Conservation (phyloP, 2,888 invertebrate species). For the Sacculina carcini region DNA sequence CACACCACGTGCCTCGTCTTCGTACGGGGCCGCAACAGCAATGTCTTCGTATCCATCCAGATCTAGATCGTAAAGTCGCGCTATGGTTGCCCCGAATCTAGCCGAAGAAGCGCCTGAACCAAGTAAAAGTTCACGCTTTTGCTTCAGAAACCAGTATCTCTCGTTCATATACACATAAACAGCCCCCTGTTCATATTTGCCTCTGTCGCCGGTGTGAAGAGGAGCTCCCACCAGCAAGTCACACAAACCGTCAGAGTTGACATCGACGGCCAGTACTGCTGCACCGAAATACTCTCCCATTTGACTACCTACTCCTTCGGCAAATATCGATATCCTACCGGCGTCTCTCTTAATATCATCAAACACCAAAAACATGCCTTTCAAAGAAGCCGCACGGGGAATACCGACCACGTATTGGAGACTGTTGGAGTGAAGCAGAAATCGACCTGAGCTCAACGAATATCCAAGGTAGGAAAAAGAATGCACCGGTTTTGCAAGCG, state of each 20-base stretch:
- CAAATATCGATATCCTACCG: too few species aligned
- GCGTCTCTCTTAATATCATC: too few species aligned
- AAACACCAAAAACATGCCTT: slow-evolving; percentile 9
- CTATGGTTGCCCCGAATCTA: slow-evolving; percentile 24
- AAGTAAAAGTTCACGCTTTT: slow-evolving; percentile 4
- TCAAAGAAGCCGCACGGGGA: slow-evolving; percentile 3
- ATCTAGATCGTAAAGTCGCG: slow-evolving; percentile 25
- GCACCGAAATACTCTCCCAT: slow-evolving; percentile 39
- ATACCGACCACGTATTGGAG: slow-evolving; percentile 11
- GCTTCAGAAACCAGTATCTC: slow-evolving; percentile 9
- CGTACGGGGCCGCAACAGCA: slow-evolving; percentile 36
- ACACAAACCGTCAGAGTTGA: slow-evolving; percentile 32
- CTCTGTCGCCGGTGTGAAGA: slow-evolving; percentile 14
- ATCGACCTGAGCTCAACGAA: slow-evolving; percentile 15
- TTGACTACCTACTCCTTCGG: slow-evolving; percentile 23
- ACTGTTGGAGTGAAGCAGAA: slow-evolving; percentile 9
- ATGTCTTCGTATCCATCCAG: slow-evolving; percentile 26
- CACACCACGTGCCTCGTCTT: slow-evolving; percentile 28
- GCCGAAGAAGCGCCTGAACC: background rate
- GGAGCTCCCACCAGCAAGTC: slow-evolving; percentile 40
- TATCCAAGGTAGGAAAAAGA: slow-evolving; percentile 14
- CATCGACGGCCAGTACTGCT: slow-evolving; percentile 30
- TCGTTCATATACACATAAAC: slow-evolving; percentile 28
- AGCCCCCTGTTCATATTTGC: slow-evolving; percentile 29
- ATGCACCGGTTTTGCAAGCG: background rate